These are phyloP conservation scores for Porites lutea DNA, from an alignment of 64 coral and sea anemone species.

Conservation along the genomic window DNA sequence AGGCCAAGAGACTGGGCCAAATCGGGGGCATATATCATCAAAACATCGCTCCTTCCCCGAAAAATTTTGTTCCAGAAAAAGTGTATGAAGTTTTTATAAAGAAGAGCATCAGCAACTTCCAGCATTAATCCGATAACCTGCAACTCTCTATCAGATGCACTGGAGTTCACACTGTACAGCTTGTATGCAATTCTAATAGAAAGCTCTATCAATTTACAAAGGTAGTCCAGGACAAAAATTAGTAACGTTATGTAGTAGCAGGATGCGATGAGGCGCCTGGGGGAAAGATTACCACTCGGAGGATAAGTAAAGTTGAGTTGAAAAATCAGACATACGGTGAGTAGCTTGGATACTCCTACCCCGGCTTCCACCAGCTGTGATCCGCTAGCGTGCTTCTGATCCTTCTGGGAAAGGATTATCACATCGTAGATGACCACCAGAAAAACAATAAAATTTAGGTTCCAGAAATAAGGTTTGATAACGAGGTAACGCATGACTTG, in stretches of 20 bases:
- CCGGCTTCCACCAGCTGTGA: conserved; percentile 6
- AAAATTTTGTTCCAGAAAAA: conserved; percentile 86
- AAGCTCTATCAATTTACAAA: conserved; percentile 46
- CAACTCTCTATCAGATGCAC: neutral
- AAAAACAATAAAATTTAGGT: neutral
- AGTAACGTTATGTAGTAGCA: conserved; percentile 43
- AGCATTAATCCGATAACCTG: conserved; percentile 51
- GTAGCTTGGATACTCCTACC: conserved; percentile 45
- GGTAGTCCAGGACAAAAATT: conserved; percentile 56
- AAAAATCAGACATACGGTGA: conserved; percentile 42
- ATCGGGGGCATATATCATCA: conserved; percentile 34
- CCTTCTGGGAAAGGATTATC: neutral
- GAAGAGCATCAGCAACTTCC: conserved; percentile 39
- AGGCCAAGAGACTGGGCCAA: neutral
- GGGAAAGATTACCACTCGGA: conserved; percentile 11
- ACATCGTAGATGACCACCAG: conserved; percentile 57
- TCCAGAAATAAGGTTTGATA: conserved; percentile 67
- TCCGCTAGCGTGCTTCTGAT: neutral
- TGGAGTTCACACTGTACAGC: conserved; percentile 34
- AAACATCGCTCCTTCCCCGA: conserved; percentile 59
- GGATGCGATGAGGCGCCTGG: neutral
- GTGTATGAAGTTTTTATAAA: conserved; percentile 35
- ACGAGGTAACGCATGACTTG: conserved; percentile 23
- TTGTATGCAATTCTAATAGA: conserved; percentile 60
- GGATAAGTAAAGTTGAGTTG: conserved; percentile 71